A percentile compares a stretch with the other conserved stretches of the same genome.
These are phyloP conservation scores for Osmoderma eremita DNA, from an alignment of 2,888 invertebrate genomes.

Conservation along the genomic window DNA sequence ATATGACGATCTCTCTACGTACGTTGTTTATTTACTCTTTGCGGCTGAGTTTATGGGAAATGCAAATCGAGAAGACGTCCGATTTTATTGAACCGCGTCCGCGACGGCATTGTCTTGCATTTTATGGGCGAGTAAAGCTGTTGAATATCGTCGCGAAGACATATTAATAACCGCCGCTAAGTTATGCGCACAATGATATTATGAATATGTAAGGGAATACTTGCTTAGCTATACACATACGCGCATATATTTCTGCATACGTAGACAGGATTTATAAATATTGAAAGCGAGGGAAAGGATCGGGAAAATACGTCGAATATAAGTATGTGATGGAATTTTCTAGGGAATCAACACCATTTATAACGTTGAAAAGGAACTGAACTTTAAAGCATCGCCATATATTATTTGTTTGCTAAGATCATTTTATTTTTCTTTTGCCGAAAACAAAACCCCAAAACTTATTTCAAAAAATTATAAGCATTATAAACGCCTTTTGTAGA, in stretches of 20 bases:
- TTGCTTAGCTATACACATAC: not conserved
- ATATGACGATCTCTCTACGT: constrained; percentile 17
- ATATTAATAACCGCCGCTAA: constrained; percentile 29
- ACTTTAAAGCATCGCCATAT: no score
- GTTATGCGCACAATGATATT: constrained; percentile 32
- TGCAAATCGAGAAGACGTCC: constrained; percentile 37
- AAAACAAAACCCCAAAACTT: no score
- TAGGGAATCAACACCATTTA: no score
- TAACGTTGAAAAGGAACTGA: no score
- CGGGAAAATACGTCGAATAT: constrained; percentile 17
- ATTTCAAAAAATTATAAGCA: no score
- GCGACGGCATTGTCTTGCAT: constrained; percentile 33
- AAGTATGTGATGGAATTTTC: constrained; percentile 26
- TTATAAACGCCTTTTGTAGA: no score
- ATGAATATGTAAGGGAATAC: constrained; percentile 31
- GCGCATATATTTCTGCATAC: not conserved
- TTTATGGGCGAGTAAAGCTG: constrained; percentile 36
- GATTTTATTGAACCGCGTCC: constrained; percentile 37
- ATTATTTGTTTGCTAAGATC: no score
- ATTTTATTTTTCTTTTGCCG: no score
- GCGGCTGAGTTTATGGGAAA: constrained; percentile 37
- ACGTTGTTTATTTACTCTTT: constrained; percentile 42
- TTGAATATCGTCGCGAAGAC: constrained; percentile 35
- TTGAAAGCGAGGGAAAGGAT: constrained; percentile 4
- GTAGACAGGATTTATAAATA: constrained; percentile 17